These are phyloP conservation scores for Solen grandis DNA, from an alignment of 1,140 invertebrate species.

Conservation along the genomic window DNA sequence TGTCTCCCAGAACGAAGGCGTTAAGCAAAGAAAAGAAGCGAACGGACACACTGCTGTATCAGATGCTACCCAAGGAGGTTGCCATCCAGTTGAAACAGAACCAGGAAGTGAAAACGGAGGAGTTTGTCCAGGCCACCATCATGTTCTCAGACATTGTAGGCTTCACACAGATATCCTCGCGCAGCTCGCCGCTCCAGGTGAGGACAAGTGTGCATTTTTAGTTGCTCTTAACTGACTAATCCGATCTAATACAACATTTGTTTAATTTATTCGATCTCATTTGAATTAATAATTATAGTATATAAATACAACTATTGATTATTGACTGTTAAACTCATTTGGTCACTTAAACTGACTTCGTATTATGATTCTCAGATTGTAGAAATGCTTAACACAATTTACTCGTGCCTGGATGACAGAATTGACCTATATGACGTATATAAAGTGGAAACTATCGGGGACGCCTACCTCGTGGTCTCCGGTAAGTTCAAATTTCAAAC, in stretches of 20 bases:
- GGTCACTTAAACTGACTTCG: too few relatives aligned
- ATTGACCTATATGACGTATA: conserved; percentile 73
- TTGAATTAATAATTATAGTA: conserved; percentile 88
- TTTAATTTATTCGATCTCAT: conserved; percentile 78
- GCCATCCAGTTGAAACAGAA: background rate
- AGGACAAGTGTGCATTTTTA: conserved; percentile 74
- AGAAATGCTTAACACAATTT: conserved; percentile 70
- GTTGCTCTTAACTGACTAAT: conserved; percentile 82
- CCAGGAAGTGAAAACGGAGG: background rate
- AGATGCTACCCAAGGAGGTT: conserved; percentile 76
- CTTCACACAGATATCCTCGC: conserved; percentile 88
- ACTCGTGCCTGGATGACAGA: conserved; percentile 70
- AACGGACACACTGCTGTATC: conserved; percentile 71
- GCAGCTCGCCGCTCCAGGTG: conserved; percentile 95
- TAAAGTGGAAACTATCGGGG: conserved; percentile 76
- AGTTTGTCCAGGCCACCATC: conserved; percentile 77
- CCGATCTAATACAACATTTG: conserved; percentile 77
- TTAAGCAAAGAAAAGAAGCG: conserved; percentile 70
- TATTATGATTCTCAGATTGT: conserved; percentile 90
- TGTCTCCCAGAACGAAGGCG: conserved; percentile 65
- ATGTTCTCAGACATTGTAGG: conserved; percentile 90
- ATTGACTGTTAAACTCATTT: too few relatives aligned
- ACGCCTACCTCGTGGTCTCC: conserved; percentile 71
- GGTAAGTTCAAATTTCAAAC: conserved; percentile 23
- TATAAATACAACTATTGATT: too few relatives aligned